phyloP scores from a whole-genome alignment of 1,140 invertebrate genomes.

The Lanistes nyassanus region DNA sequence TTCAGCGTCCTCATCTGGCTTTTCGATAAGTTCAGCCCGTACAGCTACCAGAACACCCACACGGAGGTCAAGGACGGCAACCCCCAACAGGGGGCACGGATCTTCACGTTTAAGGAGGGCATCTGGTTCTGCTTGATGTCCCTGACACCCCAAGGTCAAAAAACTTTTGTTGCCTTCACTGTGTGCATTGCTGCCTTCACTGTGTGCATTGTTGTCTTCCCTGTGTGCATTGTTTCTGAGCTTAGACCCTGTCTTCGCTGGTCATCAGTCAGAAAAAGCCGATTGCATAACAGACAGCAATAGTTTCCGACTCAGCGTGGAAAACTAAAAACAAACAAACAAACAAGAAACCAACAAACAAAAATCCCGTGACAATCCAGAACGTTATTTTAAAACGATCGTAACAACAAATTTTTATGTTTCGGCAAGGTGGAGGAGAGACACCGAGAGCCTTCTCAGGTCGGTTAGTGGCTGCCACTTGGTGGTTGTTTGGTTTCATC shows the following conservation, averaged over 20 bases:
- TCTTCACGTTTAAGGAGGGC: conserved; percentile 96
- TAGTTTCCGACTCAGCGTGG: too few relatives aligned
- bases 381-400: neutral
- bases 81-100: conserved; percentile 88
- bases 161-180: neutral
- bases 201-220: neutral
- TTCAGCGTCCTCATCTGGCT: conserved; percentile 91
- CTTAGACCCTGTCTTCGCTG: too few relatives aligned
- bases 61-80: conserved; percentile 87
- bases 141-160: conserved; percentile 84
- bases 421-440: conserved; percentile 83
- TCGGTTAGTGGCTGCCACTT: conserved; percentile 90
- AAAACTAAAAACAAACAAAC: too few relatives aligned
- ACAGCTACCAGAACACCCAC: conserved; percentile 83
- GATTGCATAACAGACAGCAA: too few relatives aligned
- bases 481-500: conserved; percentile 98
- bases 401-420: neutral
- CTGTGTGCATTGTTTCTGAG: neutral
- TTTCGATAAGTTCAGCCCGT: conserved; percentile 92
- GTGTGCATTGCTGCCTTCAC: neutral
- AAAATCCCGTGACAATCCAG: too few relatives aligned
- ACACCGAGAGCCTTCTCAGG: conserved; percentile 86
- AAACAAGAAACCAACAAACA: neutral
- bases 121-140: conserved; percentile 99
- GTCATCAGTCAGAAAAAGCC: too few relatives aligned